These are phyloP conservation scores for Cataglyphis livida DNA, from an alignment of 2,888 invertebrate genomes.

Conservation along the genomic window DNA sequence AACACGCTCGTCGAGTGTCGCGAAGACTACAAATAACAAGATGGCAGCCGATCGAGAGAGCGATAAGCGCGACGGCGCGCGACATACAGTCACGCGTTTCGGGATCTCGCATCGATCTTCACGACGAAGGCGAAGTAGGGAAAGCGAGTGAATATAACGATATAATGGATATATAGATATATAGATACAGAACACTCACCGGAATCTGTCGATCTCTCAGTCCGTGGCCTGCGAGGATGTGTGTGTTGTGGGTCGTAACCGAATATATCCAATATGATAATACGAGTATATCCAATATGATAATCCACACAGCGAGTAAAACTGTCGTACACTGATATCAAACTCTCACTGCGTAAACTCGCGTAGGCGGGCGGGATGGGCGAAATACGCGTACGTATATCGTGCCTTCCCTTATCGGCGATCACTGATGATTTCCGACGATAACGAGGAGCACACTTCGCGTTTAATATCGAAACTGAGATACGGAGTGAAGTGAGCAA, in stretches of 20 bases:
- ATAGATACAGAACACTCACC: conserved; percentile 5
- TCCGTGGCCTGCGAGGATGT: background rate
- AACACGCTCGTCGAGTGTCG: conserved; percentile 28
- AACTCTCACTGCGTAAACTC: conserved; percentile 70
- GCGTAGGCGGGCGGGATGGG: conserved; percentile 9
- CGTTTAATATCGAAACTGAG: conserved; percentile 24
- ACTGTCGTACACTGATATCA: conserved; percentile 70
- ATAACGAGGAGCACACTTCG: conserved; percentile 28
- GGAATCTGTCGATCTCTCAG: background rate
- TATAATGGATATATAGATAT: background rate
- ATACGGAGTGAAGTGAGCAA: conserved; percentile 19
- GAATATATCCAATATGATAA: conserved; percentile 68
- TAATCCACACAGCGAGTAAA: conserved; percentile 76
- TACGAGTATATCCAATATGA: conserved; percentile 78
- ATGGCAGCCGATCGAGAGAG: conserved; percentile 58
- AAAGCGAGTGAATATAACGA: background rate
- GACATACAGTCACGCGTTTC: conserved; percentile 20
- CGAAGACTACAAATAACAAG: conserved; percentile 37
- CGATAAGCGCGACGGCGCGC: conserved; percentile 37
- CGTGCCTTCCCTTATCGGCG: conserved; percentile 54
- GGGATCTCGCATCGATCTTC: conserved; percentile 59
- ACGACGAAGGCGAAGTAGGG: conserved; percentile 8
- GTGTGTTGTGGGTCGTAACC: background rate
- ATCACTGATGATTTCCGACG: conserved; percentile 64
- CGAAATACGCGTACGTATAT: conserved; percentile 34